Base-by-base conservation (phyloP, 2,888 invertebrate species). In the Lottia gigantea region DNA sequence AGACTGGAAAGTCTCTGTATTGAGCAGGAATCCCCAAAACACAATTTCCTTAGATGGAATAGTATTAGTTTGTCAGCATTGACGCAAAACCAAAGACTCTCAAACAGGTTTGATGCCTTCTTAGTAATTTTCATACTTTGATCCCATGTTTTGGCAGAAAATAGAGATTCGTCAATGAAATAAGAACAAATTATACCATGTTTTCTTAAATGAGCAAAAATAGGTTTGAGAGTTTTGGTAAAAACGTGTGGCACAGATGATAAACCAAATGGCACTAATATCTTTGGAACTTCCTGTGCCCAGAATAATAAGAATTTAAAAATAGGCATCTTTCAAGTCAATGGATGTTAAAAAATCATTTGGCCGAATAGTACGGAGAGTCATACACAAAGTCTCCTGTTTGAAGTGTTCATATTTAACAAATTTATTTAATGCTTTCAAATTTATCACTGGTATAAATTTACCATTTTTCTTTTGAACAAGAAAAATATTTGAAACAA, bases 331-430 rank as follows among this genome's bases (percentile, higher is more conserved):
- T 11, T 55, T 55, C 19, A 55, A 16, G 15, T 55, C 49, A 55
- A 55, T 55, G 49, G 49, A 55, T 55, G 49, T 55, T 55, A 55
- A 4, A 55, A 55, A 55, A 55, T 55, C 49, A 55, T 55, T 19
- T 19, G n/a, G 2, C n/a, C 15, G n/a, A 19, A 49, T 49, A 8
- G 49, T 19, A 16, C 19, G n/a, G 11, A 55, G n/a, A 19, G 49
- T 19, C n/a, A 55, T 55, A 8, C n/a, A 1, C 49, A 55, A 55
- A 0, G 19, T 55, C 19, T 55, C 49, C 49, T 55, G 49, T 11
- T 55, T 55, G 19, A 55, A 55, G 6, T 55, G 49, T 16, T 55
- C 49, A 55, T 55, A 55, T 19, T 55, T 16, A 19, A 55, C 19
- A 16, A 55, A 55, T 55, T 55, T 16, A 19, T 55, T 55, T 19